Percentiles rank a stretch among this genome's conserved stretches.
Conservation (phyloP, 2,797 vertebrate genomes). For the Gallinago solitaria region DNA sequence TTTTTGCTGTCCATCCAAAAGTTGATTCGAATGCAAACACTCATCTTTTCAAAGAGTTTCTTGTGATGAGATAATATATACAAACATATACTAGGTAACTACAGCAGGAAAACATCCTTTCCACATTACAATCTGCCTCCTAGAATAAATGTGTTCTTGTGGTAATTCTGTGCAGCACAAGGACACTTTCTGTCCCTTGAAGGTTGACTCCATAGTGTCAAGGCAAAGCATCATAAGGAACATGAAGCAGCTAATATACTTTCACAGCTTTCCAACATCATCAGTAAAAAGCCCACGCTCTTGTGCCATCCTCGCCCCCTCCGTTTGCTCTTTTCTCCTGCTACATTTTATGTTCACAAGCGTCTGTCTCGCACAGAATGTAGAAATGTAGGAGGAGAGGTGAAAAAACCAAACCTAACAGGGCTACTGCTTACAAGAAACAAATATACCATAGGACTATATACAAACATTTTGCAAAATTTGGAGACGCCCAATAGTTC, state of each 20-base stretch:
- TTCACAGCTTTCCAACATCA: not conserved
- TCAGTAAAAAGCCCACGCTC: not conserved
- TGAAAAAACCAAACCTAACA: not conserved
- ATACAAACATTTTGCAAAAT: not conserved
- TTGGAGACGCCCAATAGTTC: not conserved
- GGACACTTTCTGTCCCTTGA: not conserved
- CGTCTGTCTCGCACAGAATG: not conserved
- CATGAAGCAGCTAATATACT: not conserved
- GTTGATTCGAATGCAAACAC: not conserved
- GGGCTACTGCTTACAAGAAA: not conserved
- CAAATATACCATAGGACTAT: not conserved
- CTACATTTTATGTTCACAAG: not conserved
- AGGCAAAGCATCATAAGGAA: not conserved
- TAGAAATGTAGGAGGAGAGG: not conserved
- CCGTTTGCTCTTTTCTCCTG: not conserved
- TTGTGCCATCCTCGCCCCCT: not conserved
- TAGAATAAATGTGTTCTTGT: not conserved
- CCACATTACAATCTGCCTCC: not conserved
- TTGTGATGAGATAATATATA: not conserved
- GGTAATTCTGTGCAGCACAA: not conserved
- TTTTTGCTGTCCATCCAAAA: not conserved
- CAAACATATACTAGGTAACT: not conserved
- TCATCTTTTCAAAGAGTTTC: not conserved
- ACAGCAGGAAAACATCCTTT: not conserved
- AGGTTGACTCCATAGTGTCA: not conserved